Evolutionary conservation across 2,797 vertebrate species (phyloP), one percentile per base, ranked within the genome.

Genomic region (Leuciscus waleckii): DNA sequence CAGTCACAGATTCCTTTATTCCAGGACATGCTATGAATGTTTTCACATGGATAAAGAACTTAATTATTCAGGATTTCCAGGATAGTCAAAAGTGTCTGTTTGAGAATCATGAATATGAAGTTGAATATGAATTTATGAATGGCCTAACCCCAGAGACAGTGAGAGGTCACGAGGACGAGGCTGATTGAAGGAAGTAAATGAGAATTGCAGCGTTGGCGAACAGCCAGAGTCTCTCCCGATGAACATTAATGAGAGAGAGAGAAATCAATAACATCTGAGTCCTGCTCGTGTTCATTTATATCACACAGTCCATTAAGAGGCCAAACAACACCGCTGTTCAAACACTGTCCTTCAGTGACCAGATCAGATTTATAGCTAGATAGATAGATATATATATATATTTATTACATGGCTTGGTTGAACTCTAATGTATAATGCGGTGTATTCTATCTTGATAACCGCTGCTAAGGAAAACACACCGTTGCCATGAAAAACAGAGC

Each of bases 221-320:
- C 46, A 61, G 77, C 17, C 43, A 84, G 46, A 77, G 29, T 54
- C 39, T 26, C 35, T 54, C 73, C 75, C 37, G 76, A 43, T 76
- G 67, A 54, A 8, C 79, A 54, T 37, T 83, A 75, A 83, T 75
- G 70, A 65, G 26, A 8, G 56, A 37, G 56, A 86, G 41, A 37
- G 56, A 83, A 32, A 41, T 78, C 81, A 82, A 78, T 68, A 58
- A 58, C 56, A 58, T 46, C 43, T 14, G 2, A 75, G 23, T 14
- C 23, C 49, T 41, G 49, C 2, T 19, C 7, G 21, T 17, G 56
- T 43, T 71, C 10, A 61, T 73, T 73, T 61, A 56, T 81, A 43
- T 61, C 71, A 10, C 56, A 26, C 35, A 61, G 8, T 43, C n/a
- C 39, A 61, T 73, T 14, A 43, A 37, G n/a, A 63, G n/a, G n/a